Base-by-base conservation (phyloP, 2,797 vertebrate species). In the Anguilla pacifica region DNA sequence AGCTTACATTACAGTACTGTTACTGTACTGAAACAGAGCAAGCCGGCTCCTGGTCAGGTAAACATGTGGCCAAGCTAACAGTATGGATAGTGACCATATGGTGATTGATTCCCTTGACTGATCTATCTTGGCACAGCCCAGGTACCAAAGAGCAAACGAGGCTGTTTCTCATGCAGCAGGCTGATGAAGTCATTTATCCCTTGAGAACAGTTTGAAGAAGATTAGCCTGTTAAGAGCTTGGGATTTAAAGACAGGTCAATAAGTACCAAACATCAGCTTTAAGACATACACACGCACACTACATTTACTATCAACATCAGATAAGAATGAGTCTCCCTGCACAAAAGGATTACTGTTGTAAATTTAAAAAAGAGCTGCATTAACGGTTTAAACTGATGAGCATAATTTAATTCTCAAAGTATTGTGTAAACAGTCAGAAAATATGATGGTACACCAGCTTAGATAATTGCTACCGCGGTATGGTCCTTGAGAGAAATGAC, bases 41-140 rank as follows among this genome's bases (percentile, higher is more conserved):
- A 6, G 22, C 61, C 31, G 51, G 6, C 31, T 39, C 64, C 67
- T n/a, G 67, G 46, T 7, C 19, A 87, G 82, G 35, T 59, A 49
- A 74, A 64, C 51, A 9, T 64, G 51, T 74, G 55, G 31, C 64
- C 64, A 28, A 55, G 49, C 46, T n/a, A 74, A 2, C 28, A 43
- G 64, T 83, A 19, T 31, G 64, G 53, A 74, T 17, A 49, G 49
- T 43, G 22, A 22, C 87, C 87, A 72, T 13, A 87, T 59, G 82
- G 86, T 43, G 35, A 84, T 17, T 53, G 9, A 31, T 39, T 43
- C 28, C 19, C 43, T 43, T 22, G 17, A 11, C 28, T 0, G n/a
- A 64, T 13, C 79, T 13, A 2, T 51, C 57, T 22, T 17, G 61
- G 25, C 46, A 35, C 22, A 43, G 25, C 19, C 15, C 53, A 51